phyloP scores from a whole-genome alignment of 2,888 invertebrate genomes.

The Leptogaster cylindrica region DNA sequence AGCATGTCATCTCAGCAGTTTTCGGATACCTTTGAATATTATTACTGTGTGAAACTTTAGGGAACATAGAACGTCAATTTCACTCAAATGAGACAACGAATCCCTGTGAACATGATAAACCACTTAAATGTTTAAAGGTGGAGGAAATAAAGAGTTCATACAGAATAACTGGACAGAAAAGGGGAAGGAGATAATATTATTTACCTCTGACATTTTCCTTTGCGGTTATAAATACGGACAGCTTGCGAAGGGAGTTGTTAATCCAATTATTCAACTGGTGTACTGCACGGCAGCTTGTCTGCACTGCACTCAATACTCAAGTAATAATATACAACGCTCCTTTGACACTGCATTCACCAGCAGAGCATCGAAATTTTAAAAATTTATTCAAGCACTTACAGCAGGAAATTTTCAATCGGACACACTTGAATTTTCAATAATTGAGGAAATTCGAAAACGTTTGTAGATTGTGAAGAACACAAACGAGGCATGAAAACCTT shows the following conservation, averaged over 20 bases:
- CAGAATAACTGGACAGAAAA: neutral
- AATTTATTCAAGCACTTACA: too few relatives aligned
- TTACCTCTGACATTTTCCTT: slow-evolving; percentile 16
- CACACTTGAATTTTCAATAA: too few relatives aligned
- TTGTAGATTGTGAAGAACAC: too few relatives aligned
- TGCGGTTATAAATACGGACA: neutral
- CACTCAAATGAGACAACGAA: neutral
- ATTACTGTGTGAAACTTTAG: too few relatives aligned
- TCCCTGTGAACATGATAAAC: neutral
- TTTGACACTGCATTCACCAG: too few relatives aligned
- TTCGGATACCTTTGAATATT: too few relatives aligned
- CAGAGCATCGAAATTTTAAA: too few relatives aligned
- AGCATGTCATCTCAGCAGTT: slow-evolving; percentile 5
- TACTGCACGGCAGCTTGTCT: too few relatives aligned
- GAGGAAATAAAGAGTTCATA: neutral
- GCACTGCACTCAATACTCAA: neutral
- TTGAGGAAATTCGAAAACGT: too few relatives aligned
- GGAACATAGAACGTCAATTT: slow-evolving; percentile 1
- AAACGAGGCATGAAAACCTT: too few relatives aligned
- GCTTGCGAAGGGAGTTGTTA: neutral
- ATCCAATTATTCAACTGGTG: slow-evolving; percentile 8
- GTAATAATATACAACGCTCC: too few relatives aligned
- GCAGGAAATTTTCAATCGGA: too few relatives aligned
- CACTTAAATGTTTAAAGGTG: neutral
- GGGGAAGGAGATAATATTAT: neutral